Conservation (phyloP, 2,113 vertebrate species). For the Megaceryle maxima region DNA sequence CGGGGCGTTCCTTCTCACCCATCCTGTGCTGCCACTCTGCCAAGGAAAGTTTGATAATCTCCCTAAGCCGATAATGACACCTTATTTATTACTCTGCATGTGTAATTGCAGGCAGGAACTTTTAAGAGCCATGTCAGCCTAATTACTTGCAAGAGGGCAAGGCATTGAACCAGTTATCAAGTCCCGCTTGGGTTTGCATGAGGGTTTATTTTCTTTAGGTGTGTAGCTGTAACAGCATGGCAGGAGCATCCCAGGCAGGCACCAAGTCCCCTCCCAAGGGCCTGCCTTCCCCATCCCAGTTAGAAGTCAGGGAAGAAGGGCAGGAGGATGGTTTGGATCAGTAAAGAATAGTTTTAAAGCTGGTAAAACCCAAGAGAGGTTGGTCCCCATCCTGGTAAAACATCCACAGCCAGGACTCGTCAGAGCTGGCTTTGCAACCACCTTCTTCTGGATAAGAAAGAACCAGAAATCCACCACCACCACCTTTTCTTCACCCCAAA, state of each 20-base stretch:
- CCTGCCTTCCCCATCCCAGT: not conserved
- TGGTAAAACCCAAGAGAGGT: not conserved
- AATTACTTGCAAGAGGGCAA: not conserved
- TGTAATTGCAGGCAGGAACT: slow-evolving; percentile 24
- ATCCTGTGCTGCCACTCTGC: not conserved
- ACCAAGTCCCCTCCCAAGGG: not conserved
- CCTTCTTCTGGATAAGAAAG: not conserved
- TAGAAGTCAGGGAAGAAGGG: not conserved
- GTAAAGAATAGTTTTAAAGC: not conserved
- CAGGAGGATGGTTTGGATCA: not conserved
- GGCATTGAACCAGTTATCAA: not conserved
- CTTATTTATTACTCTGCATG: slow-evolving; percentile 15
- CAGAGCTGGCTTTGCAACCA: not conserved
- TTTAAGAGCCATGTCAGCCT: slow-evolving; percentile 32
- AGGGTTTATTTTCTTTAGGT: not conserved
- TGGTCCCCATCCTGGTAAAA: not conserved
- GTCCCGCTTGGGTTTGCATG: not conserved
- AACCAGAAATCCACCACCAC: not conserved
- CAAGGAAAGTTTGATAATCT: slow-evolving; percentile 40
- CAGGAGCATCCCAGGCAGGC: not conserved
- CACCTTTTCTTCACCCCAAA: not conserved
- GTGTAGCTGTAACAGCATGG: not conserved
- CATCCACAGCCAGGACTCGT: not conserved
- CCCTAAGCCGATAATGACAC: slow-evolving; percentile 14
- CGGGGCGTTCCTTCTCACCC: not conserved